A percentile compares a stretch with the other conserved stretches of the same genome.
Conservation (phyloP, 1,140 invertebrate species). For the Liolophura sinensis region DNA sequence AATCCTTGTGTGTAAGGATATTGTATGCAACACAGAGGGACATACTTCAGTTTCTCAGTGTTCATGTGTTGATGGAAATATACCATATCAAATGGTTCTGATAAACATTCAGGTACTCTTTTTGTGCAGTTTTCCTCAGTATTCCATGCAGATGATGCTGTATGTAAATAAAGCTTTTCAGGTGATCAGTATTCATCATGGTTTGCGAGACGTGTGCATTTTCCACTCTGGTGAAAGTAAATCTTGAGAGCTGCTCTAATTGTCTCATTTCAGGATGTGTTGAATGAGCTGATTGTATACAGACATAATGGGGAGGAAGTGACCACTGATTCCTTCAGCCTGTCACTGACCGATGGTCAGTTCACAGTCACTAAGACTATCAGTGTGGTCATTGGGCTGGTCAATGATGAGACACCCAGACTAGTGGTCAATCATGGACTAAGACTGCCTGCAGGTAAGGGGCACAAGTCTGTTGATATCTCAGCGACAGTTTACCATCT, state of each 20-base stretch:
- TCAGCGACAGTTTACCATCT: no score
- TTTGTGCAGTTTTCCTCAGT: not conserved
- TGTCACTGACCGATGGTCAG: conserved; percentile 53
- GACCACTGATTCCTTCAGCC: conserved; percentile 46
- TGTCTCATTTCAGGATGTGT: conserved; percentile 38
- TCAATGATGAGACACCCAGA: conserved; percentile 59
- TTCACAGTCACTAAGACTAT: conserved; percentile 44
- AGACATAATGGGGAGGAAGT: conserved; percentile 54
- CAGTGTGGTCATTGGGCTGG: conserved; percentile 51
- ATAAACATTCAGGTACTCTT: not conserved
- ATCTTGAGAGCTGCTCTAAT: not conserved
- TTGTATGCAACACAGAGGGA: no score
- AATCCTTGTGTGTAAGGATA: not conserved
- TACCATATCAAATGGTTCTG: not conserved
- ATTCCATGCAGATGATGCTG: no score
- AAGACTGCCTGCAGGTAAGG: conserved; percentile 41
- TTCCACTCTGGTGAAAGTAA: not conserved
- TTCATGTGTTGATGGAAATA: not conserved
- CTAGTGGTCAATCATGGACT: conserved; percentile 57
- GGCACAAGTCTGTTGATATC: not conserved
- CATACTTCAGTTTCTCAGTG: not conserved
- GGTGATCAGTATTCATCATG: no score
- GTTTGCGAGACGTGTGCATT: no score
- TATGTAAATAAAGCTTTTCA: no score
- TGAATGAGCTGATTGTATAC: conserved; percentile 53